Percentiles rank a stretch among this genome's conserved stretches.
phyloP scores from a whole-genome alignment of 2,888 invertebrate genomes.

The Achlya flavicornis region DNA sequence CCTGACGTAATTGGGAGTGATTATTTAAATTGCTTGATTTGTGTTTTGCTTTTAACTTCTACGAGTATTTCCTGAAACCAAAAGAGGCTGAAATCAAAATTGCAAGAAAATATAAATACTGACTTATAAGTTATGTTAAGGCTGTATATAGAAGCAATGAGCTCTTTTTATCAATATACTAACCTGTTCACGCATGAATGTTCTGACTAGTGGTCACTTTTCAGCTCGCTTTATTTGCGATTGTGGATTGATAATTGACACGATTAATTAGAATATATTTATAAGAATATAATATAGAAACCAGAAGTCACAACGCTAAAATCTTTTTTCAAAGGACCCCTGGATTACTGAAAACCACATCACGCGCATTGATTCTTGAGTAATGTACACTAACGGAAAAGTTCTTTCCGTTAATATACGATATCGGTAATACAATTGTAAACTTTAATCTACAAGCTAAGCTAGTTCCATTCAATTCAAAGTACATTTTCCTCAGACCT shows the following conservation, averaged over 20 bases:
- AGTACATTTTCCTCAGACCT: not conserved
- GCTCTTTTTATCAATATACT: too few species aligned
- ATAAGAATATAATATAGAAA: not conserved
- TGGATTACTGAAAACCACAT: too few species aligned
- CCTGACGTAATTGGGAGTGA: slow-evolving; percentile 11
- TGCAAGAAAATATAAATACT: not conserved
- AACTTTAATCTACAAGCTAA: not conserved
- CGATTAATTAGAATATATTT: too few species aligned
- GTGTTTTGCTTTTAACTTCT: not conserved
- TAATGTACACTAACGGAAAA: too few species aligned
- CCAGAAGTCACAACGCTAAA: not conserved
- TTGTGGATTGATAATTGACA: too few species aligned
- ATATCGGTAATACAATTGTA: not conserved
- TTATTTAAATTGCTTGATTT: slow-evolving; percentile 12
- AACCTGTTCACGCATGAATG: too few species aligned
- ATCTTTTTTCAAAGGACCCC: too few species aligned
- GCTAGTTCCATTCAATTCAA: not conserved
- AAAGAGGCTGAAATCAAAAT: not conserved
- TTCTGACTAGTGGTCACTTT: too few species aligned
- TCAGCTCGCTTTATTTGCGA: too few species aligned
- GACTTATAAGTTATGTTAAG: not conserved
- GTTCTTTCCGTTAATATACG: not conserved
- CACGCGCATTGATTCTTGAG: too few species aligned
- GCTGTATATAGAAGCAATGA: too few species aligned
- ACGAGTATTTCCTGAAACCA: not conserved